Evolutionary conservation across 2,113 vertebrate genomes (phyloP).

Genomic region (Thamnophis sirtalis): DNA sequence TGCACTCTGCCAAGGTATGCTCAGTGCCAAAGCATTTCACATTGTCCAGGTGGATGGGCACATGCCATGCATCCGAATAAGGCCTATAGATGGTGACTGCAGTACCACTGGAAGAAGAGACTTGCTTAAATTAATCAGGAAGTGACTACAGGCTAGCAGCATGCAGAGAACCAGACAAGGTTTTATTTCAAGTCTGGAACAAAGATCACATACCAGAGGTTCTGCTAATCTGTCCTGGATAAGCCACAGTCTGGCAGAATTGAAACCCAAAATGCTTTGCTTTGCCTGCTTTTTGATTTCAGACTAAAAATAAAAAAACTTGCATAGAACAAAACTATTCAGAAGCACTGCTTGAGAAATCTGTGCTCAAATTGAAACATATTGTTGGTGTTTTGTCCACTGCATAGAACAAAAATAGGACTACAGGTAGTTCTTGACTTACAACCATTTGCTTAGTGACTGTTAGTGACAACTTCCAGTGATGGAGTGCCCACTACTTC

Average conservation of each 20-base stretch:
- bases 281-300: background rate
- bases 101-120: slow-evolving; percentile 69
- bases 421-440: background rate
- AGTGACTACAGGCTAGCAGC: background rate
- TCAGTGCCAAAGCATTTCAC: slow-evolving; percentile 85
- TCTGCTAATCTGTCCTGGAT: background rate
- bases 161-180: background rate
- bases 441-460: no score
- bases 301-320: background rate
- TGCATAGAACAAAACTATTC: background rate
- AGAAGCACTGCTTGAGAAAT: background rate
- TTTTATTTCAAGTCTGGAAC: background rate
- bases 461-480: no score
- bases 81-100: slow-evolving; percentile 76
- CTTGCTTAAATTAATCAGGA: background rate
- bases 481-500: no score
- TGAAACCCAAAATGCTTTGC: background rate
- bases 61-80: slow-evolving; percentile 79
- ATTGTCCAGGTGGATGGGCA: slow-evolving; percentile 79
- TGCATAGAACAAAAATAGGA: background rate
- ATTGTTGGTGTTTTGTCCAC: background rate
- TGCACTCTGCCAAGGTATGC: slow-evolving; percentile 71
- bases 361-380: background rate
- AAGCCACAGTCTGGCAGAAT: background rate
- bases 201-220: background rate